Conservation (phyloP, 1,140 invertebrate species). For the Euwallacea fornicatus region DNA sequence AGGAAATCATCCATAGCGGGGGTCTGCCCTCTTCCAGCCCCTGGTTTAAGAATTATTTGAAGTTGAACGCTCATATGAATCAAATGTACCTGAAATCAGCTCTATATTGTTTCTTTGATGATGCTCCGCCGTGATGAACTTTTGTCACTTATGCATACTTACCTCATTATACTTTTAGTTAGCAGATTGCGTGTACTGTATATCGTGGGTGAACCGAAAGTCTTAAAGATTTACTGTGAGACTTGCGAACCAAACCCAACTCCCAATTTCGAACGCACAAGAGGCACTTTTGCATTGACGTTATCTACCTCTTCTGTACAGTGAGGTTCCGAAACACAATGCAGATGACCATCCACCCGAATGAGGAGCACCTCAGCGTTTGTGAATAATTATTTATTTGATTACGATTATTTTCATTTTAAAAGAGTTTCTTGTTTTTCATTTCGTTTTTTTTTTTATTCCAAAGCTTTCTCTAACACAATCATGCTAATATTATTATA, state of each 20-base stretch:
- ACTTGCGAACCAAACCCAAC: conserved; percentile 7
- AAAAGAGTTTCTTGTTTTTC: neutral
- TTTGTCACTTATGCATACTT: too few species aligned
- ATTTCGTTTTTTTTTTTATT: neutral
- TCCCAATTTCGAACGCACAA: conserved; percentile 12
- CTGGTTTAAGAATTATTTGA: too few species aligned
- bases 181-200: too few species aligned
- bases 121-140: too few species aligned
- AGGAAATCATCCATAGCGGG: too few species aligned
- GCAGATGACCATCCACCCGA: neutral
- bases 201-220: too few species aligned
- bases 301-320: conserved; percentile 20
- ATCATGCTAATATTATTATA: too few species aligned
- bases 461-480: neutral
- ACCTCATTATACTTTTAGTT: too few species aligned
- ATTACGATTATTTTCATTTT: neutral
- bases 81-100: too few species aligned
- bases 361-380: conserved; percentile 7
- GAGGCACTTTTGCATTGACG: conserved; percentile 15
- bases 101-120: too few species aligned
- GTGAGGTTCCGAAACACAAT: conserved; percentile 12
- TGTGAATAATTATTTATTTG: neutral
- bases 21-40: too few species aligned
- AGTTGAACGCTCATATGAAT: too few species aligned
- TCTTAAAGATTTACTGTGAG: conserved; percentile 3